Evolutionary conservation across 2,113 vertebrate species (phyloP).

Genomic region (Oncorhynchus masou): DNA sequence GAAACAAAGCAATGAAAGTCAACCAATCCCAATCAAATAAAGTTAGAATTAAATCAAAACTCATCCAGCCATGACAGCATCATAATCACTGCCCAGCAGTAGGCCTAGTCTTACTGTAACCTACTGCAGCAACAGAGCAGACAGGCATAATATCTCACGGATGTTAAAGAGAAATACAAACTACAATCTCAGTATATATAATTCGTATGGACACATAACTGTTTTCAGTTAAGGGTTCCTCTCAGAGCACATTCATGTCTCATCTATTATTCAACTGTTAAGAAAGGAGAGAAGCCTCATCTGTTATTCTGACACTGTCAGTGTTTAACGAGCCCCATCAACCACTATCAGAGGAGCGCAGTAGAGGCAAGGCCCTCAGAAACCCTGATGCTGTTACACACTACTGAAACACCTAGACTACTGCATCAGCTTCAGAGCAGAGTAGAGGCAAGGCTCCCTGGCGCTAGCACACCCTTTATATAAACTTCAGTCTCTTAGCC

Average conservation of each 20-base stretch:
- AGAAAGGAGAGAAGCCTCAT: conserved; percentile 26
- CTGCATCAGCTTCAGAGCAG: conserved; percentile 24
- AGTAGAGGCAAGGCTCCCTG: too few species aligned
- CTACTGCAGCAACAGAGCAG: conserved; percentile 18
- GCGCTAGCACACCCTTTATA: too few species aligned
- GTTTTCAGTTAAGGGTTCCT: conserved; percentile 68
- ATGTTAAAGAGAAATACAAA: conserved; percentile 59
- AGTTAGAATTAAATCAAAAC: too few species aligned
- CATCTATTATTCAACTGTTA: conserved; percentile 67
- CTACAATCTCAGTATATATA: conserved; percentile 66
- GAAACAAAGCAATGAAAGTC: not conserved
- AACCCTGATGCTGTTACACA: conserved; percentile 11
- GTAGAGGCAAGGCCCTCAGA: conserved; percentile 23
- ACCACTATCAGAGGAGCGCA: not conserved
- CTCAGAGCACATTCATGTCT: conserved; percentile 63
- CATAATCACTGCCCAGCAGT: not conserved
- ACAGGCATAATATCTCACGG: conserved; percentile 34
- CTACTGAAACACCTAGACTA: not conserved
- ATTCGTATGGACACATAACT: conserved; percentile 66
- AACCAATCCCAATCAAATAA: conserved; percentile 16
- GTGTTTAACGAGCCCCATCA: conserved; percentile 43
- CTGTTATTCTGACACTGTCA: conserved; percentile 46
- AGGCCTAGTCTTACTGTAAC: conserved; percentile 11
- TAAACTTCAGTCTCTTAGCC: too few species aligned
- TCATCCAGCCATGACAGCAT: too few species aligned